Evolutionary conservation across 2,888 invertebrate genomes (phyloP), one percentile per base, ranked within the genome.

Genomic region (Syrphus vitripennis): DNA sequence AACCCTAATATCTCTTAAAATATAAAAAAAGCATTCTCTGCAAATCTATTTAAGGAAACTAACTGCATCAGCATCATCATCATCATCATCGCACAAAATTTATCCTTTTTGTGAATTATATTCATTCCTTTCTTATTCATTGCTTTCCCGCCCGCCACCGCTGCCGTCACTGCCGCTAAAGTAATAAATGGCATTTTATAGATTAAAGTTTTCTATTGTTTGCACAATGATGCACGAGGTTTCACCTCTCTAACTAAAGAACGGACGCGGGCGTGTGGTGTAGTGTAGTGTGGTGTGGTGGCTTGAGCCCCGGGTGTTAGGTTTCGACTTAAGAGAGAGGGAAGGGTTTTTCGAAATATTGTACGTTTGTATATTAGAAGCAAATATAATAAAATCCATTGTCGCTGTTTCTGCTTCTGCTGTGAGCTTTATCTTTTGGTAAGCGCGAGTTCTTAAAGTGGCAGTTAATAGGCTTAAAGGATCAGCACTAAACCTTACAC

Each of bases 401-500:
- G 67, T 40, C 67, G 53, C 50, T 72, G n/a, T n/a, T n/a, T n/a
- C n/a, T n/a, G n/a, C n/a, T n/a, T n/a, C n/a, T n/a, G 81, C 69
- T 45, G 63, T 14, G 26, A 48, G 72, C 19, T 86, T 57, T 37
- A 55, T 59, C 70, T 76, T 67, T 59, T 21, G 78, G 69, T 82
- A 67, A 74, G 59, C 69, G 77, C 69, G 78, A 74, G 61, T 78
- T 82, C 55, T 63, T 86, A 77, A 77, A 82, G 82, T 86, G 69
- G 78, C 63, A 57, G 31, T 63, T 86, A 86, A 86, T 86, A 86
- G 86, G 86, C 86, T 86, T 86, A 86, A 78, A 53, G 67, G 84
- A 86, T 86, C 72, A 86, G 55, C 69, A 63, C 63, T 78, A 82
- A 78, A 74, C 55, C 69, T 82, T 74, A 72, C 74, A 69, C 69